These are phyloP conservation scores for Caenorhabditis latens DNA, from an alignment of 1,140 invertebrate genomes.

Conservation along the genomic window DNA sequence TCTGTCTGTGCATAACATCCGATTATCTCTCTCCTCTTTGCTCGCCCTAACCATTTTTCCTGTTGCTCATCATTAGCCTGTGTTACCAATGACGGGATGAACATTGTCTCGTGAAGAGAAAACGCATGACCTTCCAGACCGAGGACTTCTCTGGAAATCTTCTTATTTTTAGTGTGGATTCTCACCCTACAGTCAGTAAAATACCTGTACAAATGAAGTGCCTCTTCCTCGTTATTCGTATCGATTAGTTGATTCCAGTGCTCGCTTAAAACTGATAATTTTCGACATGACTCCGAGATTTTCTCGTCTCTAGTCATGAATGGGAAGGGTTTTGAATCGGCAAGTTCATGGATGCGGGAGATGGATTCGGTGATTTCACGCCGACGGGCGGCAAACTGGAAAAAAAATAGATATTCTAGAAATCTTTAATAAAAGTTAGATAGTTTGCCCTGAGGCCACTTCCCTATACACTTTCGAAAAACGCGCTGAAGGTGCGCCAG, in stretches of 20 bases:
- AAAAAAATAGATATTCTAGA: background rate
- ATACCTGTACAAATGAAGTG: background rate
- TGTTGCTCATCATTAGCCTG: conserved; percentile 84
- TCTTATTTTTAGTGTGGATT: conserved; percentile 81
- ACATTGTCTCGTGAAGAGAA: conserved; percentile 58
- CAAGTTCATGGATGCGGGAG: conserved; percentile 79
- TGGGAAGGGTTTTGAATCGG: conserved; percentile 83
- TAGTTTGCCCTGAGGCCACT: too few species aligned
- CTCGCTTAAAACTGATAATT: conserved; percentile 81
- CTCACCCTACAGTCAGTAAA: conserved; percentile 79
- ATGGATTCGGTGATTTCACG: conserved; percentile 64
- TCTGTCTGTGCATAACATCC: conserved; percentile 95
- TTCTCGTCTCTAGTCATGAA: conserved; percentile 89
- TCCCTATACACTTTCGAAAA: too few species aligned
- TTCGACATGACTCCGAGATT: conserved; percentile 86
- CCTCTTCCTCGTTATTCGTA: conserved; percentile 72
- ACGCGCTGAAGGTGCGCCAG: too few species aligned
- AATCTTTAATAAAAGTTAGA: too few species aligned
- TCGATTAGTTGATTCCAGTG: conserved; percentile 83
- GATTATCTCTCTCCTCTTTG: conserved; percentile 87
- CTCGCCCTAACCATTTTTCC: conserved; percentile 86
- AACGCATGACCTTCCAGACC: conserved; percentile 60
- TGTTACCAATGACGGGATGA: conserved; percentile 48
- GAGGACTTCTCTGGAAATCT: conserved; percentile 55
- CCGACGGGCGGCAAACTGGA: conserved; percentile 15